Evolutionary conservation across 2,113 vertebrate genomes (phyloP).

Genomic region (Bos taurus): DNA sequence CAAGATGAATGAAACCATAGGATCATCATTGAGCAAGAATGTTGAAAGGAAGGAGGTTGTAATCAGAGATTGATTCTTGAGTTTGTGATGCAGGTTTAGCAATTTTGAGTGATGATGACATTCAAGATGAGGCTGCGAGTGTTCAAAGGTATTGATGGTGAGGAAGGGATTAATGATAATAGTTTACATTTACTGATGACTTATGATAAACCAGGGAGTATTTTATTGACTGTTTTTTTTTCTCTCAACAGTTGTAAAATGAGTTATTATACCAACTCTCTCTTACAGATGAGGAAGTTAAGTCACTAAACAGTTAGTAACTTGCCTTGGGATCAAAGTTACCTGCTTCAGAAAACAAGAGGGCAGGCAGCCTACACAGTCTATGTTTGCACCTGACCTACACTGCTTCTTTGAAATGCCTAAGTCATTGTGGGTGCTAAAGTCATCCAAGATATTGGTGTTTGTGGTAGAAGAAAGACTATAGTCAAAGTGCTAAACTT

Average conservation of each 20-base stretch:
- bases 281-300: neutral
- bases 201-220: neutral
- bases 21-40: neutral
- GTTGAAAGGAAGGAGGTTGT: neutral
- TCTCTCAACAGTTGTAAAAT: neutral
- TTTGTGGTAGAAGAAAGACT: neutral
- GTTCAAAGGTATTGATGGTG: neutral
- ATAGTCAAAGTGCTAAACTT: neutral
- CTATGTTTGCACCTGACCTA: neutral
- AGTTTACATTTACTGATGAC: neutral
- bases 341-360: neutral
- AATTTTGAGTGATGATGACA: neutral
- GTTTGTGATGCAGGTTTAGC: neutral
- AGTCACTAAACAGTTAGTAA: neutral
- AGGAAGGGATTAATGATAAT: neutral
- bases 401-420: neutral
- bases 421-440: neutral
- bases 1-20: neutral
- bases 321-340: neutral
- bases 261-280: neutral
- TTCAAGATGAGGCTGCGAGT: neutral
- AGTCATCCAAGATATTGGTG: neutral
- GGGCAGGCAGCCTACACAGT: neutral
- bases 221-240: neutral
- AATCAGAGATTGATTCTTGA: neutral